Evolutionary conservation across 64 coral and sea anemone genomes (phyloP).

Genomic region (Acropora yongei): DNA sequence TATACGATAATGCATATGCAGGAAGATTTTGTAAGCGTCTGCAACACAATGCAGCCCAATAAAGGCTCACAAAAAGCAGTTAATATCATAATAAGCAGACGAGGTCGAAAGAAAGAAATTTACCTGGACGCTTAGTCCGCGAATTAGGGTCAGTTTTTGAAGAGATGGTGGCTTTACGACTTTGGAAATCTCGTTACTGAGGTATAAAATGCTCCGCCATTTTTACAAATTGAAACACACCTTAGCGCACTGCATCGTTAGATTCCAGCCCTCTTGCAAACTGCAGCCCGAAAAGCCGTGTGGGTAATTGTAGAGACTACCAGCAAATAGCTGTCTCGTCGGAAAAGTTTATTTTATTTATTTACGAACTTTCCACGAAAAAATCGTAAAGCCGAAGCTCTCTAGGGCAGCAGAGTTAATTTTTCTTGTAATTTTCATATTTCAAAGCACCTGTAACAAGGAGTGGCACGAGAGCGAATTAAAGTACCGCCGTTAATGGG

Average conservation of each 20-base stretch:
- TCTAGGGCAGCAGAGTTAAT: no score
- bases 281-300: not conserved
- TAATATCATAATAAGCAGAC: not conserved
- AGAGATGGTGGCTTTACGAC: conserved; percentile 31
- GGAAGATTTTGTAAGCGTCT: not conserved
- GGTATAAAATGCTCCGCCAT: conserved; percentile 38
- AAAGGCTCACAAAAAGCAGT: not conserved
- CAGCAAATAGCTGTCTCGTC: no score
- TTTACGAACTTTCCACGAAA: no score
- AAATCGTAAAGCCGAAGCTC: no score
- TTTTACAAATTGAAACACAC: conserved; percentile 47
- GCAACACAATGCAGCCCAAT: not conserved
- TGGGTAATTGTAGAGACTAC: conserved; percentile 17
- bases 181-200: conserved; percentile 30
- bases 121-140: conserved; percentile 27
- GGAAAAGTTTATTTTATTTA: no score
- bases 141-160: conserved; percentile 29
- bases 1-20: conserved; percentile 16
- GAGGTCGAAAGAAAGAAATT: not conserved
- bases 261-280: conserved; percentile 35
- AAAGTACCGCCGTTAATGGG: no score
- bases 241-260: conserved; percentile 22
- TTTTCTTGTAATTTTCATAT: no score
- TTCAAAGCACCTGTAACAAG: no score
- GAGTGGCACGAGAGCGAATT: no score